These are phyloP conservation scores for Dendrolimus pini DNA, from an alignment of 2,888 invertebrate genomes.

Conservation along the genomic window DNA sequence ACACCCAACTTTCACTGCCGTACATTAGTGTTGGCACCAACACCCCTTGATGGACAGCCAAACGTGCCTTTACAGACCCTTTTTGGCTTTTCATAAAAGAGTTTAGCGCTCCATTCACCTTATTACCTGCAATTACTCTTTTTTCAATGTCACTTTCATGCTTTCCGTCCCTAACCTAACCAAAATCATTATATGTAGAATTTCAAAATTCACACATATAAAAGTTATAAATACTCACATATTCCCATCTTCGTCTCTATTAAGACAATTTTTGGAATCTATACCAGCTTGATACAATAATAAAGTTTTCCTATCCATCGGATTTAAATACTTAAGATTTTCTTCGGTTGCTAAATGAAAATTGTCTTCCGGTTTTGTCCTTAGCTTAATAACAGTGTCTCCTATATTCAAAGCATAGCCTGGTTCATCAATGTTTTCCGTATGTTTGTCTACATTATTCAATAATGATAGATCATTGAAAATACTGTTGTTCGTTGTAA, in stretches of 20 bases:
- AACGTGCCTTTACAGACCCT: too few relatives aligned
- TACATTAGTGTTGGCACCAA: too few relatives aligned
- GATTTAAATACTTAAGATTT: constrained; percentile 18
- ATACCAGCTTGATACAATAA: constrained; percentile 36
- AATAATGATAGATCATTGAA: constrained; percentile 17
- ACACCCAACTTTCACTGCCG: too few relatives aligned
- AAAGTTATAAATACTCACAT: constrained; percentile 40
- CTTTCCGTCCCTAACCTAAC: too few relatives aligned
- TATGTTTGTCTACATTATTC: constrained; percentile 17
- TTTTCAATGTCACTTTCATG: too few relatives aligned
- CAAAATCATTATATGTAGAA: too few relatives aligned
- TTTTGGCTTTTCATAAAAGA: too few relatives aligned
- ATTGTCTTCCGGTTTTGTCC: constrained; percentile 31
- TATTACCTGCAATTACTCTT: too few relatives aligned
- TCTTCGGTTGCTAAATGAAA: constrained; percentile 38
- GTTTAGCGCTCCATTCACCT: too few relatives aligned
- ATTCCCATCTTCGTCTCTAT: constrained; percentile 38
- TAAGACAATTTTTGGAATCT: constrained; percentile 42
- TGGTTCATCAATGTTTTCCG: not conserved
- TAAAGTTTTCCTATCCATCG: constrained; percentile 24
- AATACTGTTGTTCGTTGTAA: constrained; percentile 9
- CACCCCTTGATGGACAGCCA: too few relatives aligned
- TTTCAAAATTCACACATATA: too few relatives aligned
- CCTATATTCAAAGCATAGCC: constrained; percentile 13
- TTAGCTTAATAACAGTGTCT: constrained; percentile 20